Base-by-base conservation (phyloP, 2,888 invertebrate genomes). In the Lamellibrachia columna region DNA sequence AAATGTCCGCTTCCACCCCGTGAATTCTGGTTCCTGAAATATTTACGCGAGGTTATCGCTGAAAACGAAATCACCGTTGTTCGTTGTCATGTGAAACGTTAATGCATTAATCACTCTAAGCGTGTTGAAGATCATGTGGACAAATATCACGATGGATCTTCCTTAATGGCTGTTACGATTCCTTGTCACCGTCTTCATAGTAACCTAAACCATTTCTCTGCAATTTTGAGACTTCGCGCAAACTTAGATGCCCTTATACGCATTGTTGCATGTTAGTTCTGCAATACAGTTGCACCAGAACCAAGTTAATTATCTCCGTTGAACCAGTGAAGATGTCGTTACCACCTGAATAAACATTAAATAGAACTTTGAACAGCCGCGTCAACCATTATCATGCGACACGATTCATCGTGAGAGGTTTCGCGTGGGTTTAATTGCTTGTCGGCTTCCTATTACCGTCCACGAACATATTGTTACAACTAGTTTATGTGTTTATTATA, bases 11-110 rank as follows among this genome's bases (percentile, higher is more conserved):
- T 11, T 75, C 75, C 75, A 75, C 75, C 75, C 11, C 22, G 22
- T n/a, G 75, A 75, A 75, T 75, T 75, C 22, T 75, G 75, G 75
- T 75, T 75, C n/a, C 15, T 75, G 75, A 75, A 75, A 75, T 75
- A 75, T 75, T 75, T 75, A 75, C 75, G 75, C 75, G 22, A 75
- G 15, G 22, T 75, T n/a, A 75, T 75, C 75, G 75, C 75, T 15
- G 75, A 3, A n/a, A 75, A 75, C 75, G 75, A 75, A 75, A 75
- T 75, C 75, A 75, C 75, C n/a, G n/a, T 75, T 75, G 75, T 75
- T 15, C 75, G 75, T 75, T 75, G 75, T 75, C 75, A 75, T 15
- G 15, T 75, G n/a, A 75, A 75, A 75, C 75, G 75, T 75, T 75
- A 75, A 75, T 75, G 75, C 75, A 75, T 75, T 75, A 75, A 75